phyloP scores from a whole-genome alignment of 2,113 vertebrate genomes.

The Elanoides forficatus region DNA sequence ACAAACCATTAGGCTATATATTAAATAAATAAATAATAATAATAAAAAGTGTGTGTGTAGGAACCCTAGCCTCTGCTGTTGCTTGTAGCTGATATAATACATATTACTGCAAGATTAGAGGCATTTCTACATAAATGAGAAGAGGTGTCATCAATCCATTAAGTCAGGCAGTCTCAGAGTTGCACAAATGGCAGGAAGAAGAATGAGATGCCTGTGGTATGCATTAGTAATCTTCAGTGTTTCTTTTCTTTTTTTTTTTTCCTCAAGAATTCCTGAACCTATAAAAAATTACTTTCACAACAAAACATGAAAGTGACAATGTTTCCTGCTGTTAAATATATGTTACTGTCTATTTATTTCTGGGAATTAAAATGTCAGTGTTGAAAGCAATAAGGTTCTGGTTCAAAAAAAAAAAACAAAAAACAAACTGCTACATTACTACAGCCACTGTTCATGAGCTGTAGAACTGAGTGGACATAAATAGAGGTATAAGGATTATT shows the following conservation, averaged over 20 bases:
- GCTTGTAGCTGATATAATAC: neutral
- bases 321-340: neutral
- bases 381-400: neutral
- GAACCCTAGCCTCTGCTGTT: neutral
- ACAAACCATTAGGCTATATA: neutral
- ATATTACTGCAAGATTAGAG: neutral
- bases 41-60: rapidly evolving
- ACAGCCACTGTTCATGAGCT: neutral
- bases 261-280: neutral
- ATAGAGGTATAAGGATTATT: neutral
- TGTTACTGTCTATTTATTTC: neutral
- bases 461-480: neutral
- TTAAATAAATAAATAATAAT: neutral
- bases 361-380: neutral
- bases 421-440: neutral
- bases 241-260: neutral
- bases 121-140: neutral
- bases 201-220: neutral
- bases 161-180: neutral
- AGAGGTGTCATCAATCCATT: neutral
- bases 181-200: neutral
- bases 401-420: neutral
- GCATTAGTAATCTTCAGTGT: neutral
- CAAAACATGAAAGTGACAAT: neutral
- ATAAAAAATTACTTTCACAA: neutral